A percentile compares a stretch with the other conserved stretches of the same genome.
Conservation (phyloP, 2,888 invertebrate genomes). For the Timema podura region DNA sequence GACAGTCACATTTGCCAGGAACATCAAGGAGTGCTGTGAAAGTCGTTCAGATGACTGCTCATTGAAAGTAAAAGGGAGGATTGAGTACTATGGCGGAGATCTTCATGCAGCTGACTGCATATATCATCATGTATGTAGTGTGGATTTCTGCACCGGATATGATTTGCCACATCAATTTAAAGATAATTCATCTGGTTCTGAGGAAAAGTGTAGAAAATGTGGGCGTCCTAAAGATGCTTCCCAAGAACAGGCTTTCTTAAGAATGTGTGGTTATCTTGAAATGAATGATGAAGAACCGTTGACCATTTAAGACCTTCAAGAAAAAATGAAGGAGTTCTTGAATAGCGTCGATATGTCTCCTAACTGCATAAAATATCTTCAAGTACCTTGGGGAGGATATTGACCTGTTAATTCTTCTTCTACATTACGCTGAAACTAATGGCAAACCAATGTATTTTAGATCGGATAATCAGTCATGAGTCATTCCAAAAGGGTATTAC, state of each 20-base stretch:
- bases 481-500: neutral
- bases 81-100: neutral
- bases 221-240: constrained; percentile 1
- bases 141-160: constrained; percentile 6
- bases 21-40: too few relatives aligned
- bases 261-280: neutral
- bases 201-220: neutral
- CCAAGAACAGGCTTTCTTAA: neutral
- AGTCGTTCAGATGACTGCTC: neutral
- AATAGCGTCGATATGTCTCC: too few relatives aligned
- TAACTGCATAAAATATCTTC: too few relatives aligned
- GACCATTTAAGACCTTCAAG: too few relatives aligned
- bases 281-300: neutral
- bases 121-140: neutral
- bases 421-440: neutral
- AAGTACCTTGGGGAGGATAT: neutral
- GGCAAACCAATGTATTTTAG: neutral
- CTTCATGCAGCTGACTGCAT: neutral
- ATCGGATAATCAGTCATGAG: neutral
- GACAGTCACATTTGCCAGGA: neutral
- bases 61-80: neutral
- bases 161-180: neutral
- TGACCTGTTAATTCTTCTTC: constrained; percentile 1
- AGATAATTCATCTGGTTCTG: neutral
- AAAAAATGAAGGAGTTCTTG: too few relatives aligned